phyloP scores from a whole-genome alignment of 2,113 vertebrate genomes.

The Onychorhynchus coronatus region DNA sequence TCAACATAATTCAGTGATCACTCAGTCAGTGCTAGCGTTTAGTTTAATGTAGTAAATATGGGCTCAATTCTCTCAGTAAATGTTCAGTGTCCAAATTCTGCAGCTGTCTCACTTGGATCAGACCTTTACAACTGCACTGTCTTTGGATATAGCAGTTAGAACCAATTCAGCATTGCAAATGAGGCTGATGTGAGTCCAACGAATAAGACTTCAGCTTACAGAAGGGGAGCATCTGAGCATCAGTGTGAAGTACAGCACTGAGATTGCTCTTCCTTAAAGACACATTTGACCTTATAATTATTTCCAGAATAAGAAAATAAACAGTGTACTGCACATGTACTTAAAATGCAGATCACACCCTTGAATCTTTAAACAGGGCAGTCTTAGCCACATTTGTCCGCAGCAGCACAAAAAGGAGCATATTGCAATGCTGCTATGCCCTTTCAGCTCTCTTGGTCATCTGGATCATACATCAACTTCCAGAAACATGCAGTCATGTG shows the following conservation, averaged over 20 bases:
- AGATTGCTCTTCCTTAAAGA: neutral
- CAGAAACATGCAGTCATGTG: neutral
- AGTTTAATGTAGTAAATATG: neutral
- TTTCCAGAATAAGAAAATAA: neutral
- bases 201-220: neutral
- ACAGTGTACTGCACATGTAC: neutral
- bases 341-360: neutral
- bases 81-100: neutral
- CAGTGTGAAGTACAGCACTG: neutral
- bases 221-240: neutral
- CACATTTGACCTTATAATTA: neutral
- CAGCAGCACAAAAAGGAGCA: neutral
- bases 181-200: neutral
- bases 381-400: neutral
- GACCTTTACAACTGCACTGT: neutral
- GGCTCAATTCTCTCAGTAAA: neutral
- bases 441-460: neutral
- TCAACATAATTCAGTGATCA: neutral
- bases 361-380: neutral
- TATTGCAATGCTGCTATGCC: neutral
- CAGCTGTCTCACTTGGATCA: neutral
- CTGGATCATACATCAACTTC: neutral
- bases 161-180: neutral
- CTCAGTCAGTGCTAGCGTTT: neutral
- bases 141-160: neutral